Evolutionary conservation across 2,797 vertebrate genomes (phyloP).

Genomic region (Nasua narica): DNA sequence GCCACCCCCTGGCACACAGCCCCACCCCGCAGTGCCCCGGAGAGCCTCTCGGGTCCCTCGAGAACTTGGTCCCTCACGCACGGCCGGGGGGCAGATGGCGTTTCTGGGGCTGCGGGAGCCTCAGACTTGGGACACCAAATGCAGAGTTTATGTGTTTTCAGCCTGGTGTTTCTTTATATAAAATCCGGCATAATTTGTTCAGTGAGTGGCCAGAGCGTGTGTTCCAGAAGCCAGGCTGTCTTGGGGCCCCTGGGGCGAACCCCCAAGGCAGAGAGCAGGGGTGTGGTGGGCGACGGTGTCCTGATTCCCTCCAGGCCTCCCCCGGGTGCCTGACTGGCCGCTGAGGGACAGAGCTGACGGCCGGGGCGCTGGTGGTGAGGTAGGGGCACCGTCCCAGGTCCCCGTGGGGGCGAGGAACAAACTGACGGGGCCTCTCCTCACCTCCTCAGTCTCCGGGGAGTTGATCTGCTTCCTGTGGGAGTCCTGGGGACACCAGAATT

Average conservation of each 20-base stretch:
- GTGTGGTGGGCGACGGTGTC: neutral
- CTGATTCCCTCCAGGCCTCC: neutral
- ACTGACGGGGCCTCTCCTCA: neutral
- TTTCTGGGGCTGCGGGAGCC: neutral
- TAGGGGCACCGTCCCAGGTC: neutral
- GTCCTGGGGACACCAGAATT: neutral
- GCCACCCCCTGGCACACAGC: neutral
- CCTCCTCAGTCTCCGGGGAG: neutral
- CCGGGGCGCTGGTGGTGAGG: too few relatives aligned
- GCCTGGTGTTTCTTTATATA: neutral
- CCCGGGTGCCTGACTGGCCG: neutral
- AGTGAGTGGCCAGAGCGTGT: neutral
- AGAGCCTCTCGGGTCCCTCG: neutral
- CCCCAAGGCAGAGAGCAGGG: neutral
- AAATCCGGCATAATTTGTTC: neutral
- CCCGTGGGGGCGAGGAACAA: neutral
- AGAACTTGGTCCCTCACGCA: neutral
- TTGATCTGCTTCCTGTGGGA: neutral
- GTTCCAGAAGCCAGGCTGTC: neutral
- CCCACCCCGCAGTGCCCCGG: neutral
- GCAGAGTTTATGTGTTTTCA: neutral
- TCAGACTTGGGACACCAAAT: rapidly evolving
- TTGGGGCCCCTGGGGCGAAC: neutral
- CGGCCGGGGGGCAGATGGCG: neutral
- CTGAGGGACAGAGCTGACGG: too few relatives aligned